These are phyloP conservation scores for Amniataba percoides DNA, from an alignment of 2,797 vertebrate species.

Conservation along the genomic window DNA sequence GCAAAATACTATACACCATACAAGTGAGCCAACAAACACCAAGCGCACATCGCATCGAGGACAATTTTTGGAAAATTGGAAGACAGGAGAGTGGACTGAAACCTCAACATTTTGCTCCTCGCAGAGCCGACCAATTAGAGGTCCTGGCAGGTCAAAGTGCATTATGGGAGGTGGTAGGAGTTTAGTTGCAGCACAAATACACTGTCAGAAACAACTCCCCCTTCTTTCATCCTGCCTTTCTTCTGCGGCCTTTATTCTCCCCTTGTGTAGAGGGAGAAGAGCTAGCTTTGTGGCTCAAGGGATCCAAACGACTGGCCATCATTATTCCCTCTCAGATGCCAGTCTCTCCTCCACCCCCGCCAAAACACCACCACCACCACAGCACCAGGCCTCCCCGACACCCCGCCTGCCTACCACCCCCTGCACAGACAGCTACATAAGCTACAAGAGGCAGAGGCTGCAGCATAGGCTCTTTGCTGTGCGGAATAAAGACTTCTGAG, in stretches of 20 bases:
- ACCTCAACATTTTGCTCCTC: conserved; percentile 90
- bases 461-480: conserved; percentile 86
- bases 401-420: conserved; percentile 64
- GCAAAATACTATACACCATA: conserved; percentile 34
- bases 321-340: conserved; percentile 94
- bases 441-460: conserved; percentile 89
- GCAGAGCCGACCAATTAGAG: conserved; percentile 91
- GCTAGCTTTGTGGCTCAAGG: conserved; percentile 93
- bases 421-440: conserved; percentile 86
- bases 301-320: conserved; percentile 92
- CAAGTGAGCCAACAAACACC: conserved; percentile 36
- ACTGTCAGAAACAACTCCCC: conserved; percentile 85
- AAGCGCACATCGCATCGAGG: neutral
- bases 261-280: conserved; percentile 84
- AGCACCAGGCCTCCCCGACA: conserved; percentile 24
- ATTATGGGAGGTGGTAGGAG: conserved; percentile 91
- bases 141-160: conserved; percentile 91
- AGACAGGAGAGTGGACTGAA: conserved; percentile 88
- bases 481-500: conserved; percentile 92
- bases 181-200: conserved; percentile 91
- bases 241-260: conserved; percentile 90
- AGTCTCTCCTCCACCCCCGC: conserved; percentile 76
- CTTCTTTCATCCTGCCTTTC: conserved; percentile 87
- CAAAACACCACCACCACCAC: conserved; percentile 20
- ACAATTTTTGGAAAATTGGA: conserved; percentile 72